Evolutionary conservation across 2,797 vertebrate genomes (phyloP).

Genomic region (Sebastes trivittatus): DNA sequence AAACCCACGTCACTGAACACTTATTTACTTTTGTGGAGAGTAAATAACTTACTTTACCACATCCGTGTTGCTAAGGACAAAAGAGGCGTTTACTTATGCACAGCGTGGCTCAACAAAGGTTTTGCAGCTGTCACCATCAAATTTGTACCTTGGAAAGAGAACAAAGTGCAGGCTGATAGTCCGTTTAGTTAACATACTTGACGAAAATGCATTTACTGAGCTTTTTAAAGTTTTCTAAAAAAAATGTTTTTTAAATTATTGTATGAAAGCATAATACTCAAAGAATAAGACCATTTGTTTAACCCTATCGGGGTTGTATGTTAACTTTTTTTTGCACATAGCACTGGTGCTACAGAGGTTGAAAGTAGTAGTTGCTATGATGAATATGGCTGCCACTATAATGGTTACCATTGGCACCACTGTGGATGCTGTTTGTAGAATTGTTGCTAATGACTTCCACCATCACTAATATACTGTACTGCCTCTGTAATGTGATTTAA

Average conservation of each 20-base stretch:
- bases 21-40: background rate
- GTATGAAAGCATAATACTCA: too few species aligned
- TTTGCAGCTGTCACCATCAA: background rate
- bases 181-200: too few species aligned
- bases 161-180: too few species aligned
- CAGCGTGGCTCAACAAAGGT: background rate
- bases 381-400: too few species aligned
- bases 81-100: background rate
- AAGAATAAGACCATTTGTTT: too few species aligned
- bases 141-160: too few species aligned
- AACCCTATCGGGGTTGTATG: too few species aligned
- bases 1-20: background rate
- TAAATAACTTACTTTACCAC: background rate
- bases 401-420: background rate
- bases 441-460: background rate
- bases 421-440: background rate
- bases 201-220: too few species aligned
- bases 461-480: background rate
- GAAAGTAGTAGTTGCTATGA: too few species aligned
- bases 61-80: background rate
- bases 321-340: too few species aligned
- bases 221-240: too few species aligned
- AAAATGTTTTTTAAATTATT: accelerated
- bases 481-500: background rate
- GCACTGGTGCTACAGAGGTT: too few species aligned